Base-by-base conservation (phyloP, 1,140 invertebrate genomes). In the Colletes gigas region DNA sequence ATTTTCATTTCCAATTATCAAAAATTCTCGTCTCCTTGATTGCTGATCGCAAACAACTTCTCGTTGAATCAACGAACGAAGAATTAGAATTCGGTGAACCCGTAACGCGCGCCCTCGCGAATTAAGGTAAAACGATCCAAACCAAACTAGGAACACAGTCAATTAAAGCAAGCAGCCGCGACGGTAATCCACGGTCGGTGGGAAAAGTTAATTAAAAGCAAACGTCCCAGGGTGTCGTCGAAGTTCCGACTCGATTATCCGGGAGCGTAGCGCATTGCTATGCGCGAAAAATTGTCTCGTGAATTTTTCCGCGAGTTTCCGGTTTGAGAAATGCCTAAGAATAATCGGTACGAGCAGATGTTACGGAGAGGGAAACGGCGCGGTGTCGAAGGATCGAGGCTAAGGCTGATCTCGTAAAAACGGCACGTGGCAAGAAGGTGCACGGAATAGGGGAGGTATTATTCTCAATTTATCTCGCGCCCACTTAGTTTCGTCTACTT, bases 401-500 rank as follows among this genome's bases (percentile, higher is more conserved):
- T 39, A 12, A 69, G 39, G 39, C 55, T 59, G 76, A 80, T 86
- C 63, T 71, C 76, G 76, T 86, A 86, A 88, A 83, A 88, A 80
- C 72, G 62, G 66, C 74, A 78, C 69, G 74, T 78, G 70, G 78
- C 74, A 52, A 60, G 68, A 79, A 65, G 77, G 78, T 19, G 69
- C 44, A 41, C 15, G 47, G 50, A 39, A 50, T 72, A 19, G 59
- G 9, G 39, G 21, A 82, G 80, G 81, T 83, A 82, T 76, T 88
- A 87, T 88, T 84, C 81, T 84, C 83, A 86, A 88, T 89, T 86
- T 88, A 88, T 87, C 81, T 83, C 63, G 41, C 54, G 50, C 65
- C 72, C 81, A 84, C 70, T 89, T 82, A 88, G 82, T 78, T 81
- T 83, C 85, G 84, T 88, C 78, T 86, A 81, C 70, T 80, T 67